Conservation (phyloP, 1,140 invertebrate genomes). For the Steinernema feltiae region DNA sequence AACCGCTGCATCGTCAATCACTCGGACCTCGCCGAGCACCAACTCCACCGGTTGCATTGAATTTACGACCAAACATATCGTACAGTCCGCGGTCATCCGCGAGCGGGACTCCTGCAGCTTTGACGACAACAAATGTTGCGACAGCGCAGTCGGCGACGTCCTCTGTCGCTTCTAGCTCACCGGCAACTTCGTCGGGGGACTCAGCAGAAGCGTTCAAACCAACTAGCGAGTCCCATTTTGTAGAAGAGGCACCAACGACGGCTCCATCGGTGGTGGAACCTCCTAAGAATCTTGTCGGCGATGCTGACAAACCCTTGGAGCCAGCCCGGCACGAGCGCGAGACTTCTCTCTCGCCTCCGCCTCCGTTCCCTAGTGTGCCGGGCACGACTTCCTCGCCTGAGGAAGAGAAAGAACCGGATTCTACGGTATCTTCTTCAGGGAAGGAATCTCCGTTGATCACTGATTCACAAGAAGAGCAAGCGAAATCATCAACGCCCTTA, state of each 20-base stretch:
- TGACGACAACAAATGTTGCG: too few species aligned
- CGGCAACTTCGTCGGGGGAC: neutral
- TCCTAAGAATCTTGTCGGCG: neutral
- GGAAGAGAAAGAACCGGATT: neutral
- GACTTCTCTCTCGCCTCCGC: neutral
- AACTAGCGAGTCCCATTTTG: neutral
- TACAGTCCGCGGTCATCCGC: neutral
- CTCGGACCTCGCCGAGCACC: neutral
- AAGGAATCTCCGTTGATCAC: too few species aligned
- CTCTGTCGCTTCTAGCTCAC: neutral
- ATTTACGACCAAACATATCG: neutral
- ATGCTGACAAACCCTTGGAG: neutral
- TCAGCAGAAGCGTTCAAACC: neutral
- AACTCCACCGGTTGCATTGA: neutral
- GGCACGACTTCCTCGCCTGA: neutral
- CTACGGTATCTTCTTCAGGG: too few species aligned
- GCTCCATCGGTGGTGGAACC: conserved; percentile 12
- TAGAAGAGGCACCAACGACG: conserved; percentile 2
- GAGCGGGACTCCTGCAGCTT: neutral
- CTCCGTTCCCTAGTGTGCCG: neutral
- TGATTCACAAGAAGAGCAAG: too few species aligned
- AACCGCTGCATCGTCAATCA: neutral
- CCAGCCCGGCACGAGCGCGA: neutral
- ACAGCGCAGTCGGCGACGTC: neutral
- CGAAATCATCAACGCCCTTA: too few species aligned